These are phyloP conservation scores for Leuciscus idus DNA, from an alignment of 2,113 vertebrate genomes.

Conservation along the genomic window DNA sequence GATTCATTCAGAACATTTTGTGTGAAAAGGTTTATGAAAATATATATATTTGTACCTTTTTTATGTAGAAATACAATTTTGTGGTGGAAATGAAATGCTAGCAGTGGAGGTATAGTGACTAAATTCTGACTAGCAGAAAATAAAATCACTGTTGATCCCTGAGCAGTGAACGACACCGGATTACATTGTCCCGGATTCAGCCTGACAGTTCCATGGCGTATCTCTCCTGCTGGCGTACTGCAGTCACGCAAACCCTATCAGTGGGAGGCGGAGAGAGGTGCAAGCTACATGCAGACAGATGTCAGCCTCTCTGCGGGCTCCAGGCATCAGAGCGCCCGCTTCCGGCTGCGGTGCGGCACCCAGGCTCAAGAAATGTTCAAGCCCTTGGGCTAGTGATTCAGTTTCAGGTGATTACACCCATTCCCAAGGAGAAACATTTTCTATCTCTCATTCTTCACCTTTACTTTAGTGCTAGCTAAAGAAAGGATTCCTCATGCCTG, in stretches of 20 bases:
- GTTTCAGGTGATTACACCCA: neutral
- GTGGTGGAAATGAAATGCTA: neutral
- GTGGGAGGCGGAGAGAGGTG: conserved; percentile 11
- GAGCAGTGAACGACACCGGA: conserved; percentile 18
- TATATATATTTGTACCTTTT: neutral
- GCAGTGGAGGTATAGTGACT: neutral
- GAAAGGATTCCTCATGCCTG: neutral
- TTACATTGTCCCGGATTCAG: conserved; percentile 19
- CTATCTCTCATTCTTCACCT: neutral
- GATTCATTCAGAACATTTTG: too few species aligned
- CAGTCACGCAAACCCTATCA: conserved; percentile 41
- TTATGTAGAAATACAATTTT: neutral
- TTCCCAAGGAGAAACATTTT: neutral
- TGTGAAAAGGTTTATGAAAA: neutral
- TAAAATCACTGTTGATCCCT: neutral
- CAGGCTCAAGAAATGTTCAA: neutral
- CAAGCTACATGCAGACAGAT: conserved; percentile 20
- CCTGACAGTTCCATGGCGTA: conserved; percentile 7
- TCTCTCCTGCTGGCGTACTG: conserved; percentile 8
- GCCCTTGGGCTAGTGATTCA: neutral
- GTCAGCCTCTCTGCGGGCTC: conserved; percentile 30
- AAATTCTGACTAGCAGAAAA: conserved; percentile 14
- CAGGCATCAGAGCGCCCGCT: neutral
- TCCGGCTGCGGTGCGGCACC: neutral
- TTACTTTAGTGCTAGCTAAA: neutral